Evolutionary conservation across 2,797 vertebrate species (phyloP).

Genomic region (Gastrophryne carolinensis): DNA sequence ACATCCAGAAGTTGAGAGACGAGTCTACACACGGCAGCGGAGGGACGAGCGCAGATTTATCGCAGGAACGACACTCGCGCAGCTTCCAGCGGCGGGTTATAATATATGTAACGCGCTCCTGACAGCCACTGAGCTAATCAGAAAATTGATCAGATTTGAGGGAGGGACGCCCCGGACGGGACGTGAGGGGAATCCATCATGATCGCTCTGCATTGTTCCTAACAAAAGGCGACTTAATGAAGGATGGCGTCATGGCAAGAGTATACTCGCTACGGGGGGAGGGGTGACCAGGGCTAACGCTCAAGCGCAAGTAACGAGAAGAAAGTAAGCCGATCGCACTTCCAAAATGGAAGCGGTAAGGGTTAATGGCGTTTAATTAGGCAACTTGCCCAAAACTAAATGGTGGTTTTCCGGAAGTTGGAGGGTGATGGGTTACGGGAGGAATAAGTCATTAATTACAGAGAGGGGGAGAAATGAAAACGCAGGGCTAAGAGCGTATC

Average conservation of each 20-base stretch:
- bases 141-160: conserved; percentile 36
- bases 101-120: conserved; percentile 10
- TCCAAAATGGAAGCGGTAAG: too few relatives aligned
- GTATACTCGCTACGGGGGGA: too few relatives aligned
- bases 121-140: conserved; percentile 32
- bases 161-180: not conserved
- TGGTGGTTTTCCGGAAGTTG: not conserved
- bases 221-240: not conserved
- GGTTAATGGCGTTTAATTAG: not conserved
- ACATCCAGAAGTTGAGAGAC: too few relatives aligned
- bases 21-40: too few relatives aligned
- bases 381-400: too few relatives aligned
- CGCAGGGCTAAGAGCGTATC: too few relatives aligned
- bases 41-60: too few relatives aligned
- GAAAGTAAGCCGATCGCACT: not conserved
- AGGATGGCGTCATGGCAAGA: not conserved
- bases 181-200: conserved; percentile 39
- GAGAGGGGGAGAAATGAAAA: too few relatives aligned
- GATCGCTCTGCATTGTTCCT: not conserved
- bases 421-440: not conserved
- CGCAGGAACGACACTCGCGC: too few relatives aligned
- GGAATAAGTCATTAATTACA: too few relatives aligned
- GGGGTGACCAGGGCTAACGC: not conserved
- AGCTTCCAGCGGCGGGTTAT: not conserved
- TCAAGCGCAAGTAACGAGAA: too few relatives aligned